Evolutionary conservation across 2,888 invertebrate species (phyloP), one percentile per base, ranked within the genome.

Genomic region (Agrochola lota): DNA sequence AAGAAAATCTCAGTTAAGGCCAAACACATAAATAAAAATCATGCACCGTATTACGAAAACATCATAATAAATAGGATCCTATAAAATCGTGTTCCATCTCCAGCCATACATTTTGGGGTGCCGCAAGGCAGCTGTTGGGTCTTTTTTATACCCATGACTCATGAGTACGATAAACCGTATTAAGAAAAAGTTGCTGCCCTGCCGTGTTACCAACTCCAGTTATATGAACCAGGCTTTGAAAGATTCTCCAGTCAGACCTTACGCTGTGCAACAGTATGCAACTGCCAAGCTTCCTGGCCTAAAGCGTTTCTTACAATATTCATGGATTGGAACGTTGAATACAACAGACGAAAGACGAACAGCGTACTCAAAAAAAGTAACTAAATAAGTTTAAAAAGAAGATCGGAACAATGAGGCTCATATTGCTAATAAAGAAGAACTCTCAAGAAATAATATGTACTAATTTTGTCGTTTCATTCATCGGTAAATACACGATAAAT

Each of bases 401-500:
- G 35, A 40, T 40, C n/a, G 4, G 17, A 57, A 71, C 15, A 40
- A 63, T 8, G 1, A 15, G 60, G 20, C 63, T 46, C 26, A 46
- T 7, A 26, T 67, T 26, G 26, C 46, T 46, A 0, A 12, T 1
- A 11, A 46, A 52, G 17, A 15, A 15, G 20, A 20, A 52, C 20
- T 52, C 2, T 52, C 20, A 8, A 52, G 52, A 52, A 52, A 52
- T 20, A 52, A 20, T 52, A 23, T 55, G 55, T 55, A 23, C 23
- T 9, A 55, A 55, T 55, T 26, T 67, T 26, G n/a, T n/a, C 9
- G 9, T 35, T 74, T 35, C 35, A 26, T 59, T 43, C 12, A n/a
- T 55, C 43, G 23, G 30, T 59, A 72, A n/a, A 57, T 59, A 72
- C n/a, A 59, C n/a, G n/a, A 59, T 43, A 26, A 26, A 30, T 30